Base-by-base conservation (phyloP, 2,888 invertebrate genomes). In the Dolichomitus sp. region DNA sequence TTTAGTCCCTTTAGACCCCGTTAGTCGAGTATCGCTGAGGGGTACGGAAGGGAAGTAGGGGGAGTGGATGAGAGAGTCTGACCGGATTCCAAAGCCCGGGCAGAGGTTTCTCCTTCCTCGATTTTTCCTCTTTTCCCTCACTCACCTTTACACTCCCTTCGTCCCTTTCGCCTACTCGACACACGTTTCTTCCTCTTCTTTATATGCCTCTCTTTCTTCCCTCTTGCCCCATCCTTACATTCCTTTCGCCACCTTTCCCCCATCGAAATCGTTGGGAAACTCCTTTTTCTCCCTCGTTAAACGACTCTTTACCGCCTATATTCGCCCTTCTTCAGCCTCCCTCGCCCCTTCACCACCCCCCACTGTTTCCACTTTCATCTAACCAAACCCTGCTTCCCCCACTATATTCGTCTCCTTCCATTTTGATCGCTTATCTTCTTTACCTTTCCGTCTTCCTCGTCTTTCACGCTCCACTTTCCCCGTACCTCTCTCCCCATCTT, bases 1-100 rank as follows among this genome's bases (percentile, higher is more conserved):
- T 73, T 73, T 66, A 79, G 79, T 52, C 73, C 59, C 50, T 73
- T 72, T 27, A 45, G 69, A 72, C 48, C 63, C 73, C 40, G 37
- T 65, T 30, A 11, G 65, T 66, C 45, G 70, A 78, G 70, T 65
- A 23, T 65, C 54, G 70, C 42, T 69, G 27, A 45, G 68, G 50
- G 73, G 52, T 68, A 61, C 33, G 17, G 74, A 68, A 33, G 12
- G 23, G 54, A 23, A 23, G 57, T 37, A 40, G 19, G 40, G 57
- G 23, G 12, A 23, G 50, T 19, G 42, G 59, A 66, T 59, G 27
- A 42, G 59, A 61, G 33, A 59, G 17, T 30, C 52, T 14, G 33
- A 78, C 59, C 77, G 68, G 77, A 17, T 52, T 19, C 9, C 52
- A 19, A 7, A 77, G 69, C 61, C 77, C 77, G 54, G 70, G 57